Conservation (phyloP, 2,797 vertebrate genomes). For the Astyanax mexicanus region DNA sequence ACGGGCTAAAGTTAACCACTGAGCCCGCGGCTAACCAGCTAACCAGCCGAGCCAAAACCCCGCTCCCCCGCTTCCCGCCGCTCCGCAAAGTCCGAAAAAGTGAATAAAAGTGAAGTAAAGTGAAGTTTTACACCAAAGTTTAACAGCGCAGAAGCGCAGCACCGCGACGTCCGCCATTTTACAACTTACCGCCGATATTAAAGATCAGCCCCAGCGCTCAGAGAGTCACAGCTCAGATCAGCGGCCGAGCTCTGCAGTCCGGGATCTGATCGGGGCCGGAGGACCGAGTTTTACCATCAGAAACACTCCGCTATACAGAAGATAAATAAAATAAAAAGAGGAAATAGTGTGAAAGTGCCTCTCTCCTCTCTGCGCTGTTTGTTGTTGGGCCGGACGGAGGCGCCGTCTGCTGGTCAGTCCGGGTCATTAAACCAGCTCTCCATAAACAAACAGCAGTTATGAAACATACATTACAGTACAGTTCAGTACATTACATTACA, state of each 20-base stretch:
- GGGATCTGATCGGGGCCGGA: not conserved
- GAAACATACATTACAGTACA: not conserved
- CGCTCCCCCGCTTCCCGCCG: too few species aligned
- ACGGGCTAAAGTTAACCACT: not conserved
- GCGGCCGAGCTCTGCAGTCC: too few species aligned
- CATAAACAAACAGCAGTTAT: not conserved
- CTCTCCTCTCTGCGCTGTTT: not conserved
- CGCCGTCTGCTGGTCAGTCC: not conserved
- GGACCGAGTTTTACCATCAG: not conserved
- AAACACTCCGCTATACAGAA: not conserved
- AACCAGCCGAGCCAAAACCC: not conserved
- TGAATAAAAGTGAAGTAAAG: too few species aligned
- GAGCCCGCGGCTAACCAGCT: slow-evolving; percentile 8
- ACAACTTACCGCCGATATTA: slow-evolving; percentile 87
- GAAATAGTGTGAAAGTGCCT: not conserved
- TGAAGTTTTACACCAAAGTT: not conserved
- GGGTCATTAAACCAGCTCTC: not conserved
- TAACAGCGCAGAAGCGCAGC: not conserved
- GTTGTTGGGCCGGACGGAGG: not conserved
- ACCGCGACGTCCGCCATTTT: slow-evolving; percentile 87
- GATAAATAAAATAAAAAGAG: not conserved
- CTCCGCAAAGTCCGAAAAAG: not conserved
- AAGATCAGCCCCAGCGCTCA: slow-evolving; percentile 61
- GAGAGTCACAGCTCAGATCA: too few species aligned
- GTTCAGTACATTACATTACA: not conserved